Conservation (phyloP, 1,140 invertebrate species). For the Papilio helenus region DNA sequence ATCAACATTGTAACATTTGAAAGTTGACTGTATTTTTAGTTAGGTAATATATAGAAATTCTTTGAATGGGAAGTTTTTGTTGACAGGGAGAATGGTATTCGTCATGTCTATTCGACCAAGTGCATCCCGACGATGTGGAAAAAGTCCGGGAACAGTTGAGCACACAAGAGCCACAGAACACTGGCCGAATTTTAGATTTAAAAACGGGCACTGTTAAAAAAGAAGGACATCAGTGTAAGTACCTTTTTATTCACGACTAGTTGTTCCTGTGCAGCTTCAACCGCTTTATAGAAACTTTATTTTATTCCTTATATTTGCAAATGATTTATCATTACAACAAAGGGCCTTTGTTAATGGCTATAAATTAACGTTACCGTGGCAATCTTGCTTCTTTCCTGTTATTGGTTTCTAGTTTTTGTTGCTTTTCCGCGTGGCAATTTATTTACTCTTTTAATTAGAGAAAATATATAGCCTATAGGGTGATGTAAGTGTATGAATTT, state of each 20-base stretch:
- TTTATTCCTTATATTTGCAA: too few species aligned
- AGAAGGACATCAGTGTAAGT: conserved; percentile 97
- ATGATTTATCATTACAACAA: too few species aligned
- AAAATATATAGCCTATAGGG: too few species aligned
- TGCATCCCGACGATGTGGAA: conserved; percentile 99
- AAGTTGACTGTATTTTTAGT: not conserved
- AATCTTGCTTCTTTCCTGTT: too few species aligned
- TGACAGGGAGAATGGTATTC: conserved; percentile 97
- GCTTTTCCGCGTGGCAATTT: too few species aligned
- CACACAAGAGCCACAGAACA: conserved; percentile 97
- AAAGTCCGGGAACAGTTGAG: conserved; percentile 99
- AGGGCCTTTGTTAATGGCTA: too few species aligned
- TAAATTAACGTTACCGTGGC: too few species aligned
- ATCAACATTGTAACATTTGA: conserved; percentile 21
- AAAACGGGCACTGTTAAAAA: conserved; percentile 99
- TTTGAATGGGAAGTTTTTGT: conserved; percentile 32
- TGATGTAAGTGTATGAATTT: too few species aligned
- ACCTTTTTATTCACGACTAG: conserved; percentile 4
- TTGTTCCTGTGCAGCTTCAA: too few species aligned
- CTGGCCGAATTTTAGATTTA: conserved; percentile 97
- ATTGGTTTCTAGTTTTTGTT: too few species aligned
- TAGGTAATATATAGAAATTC: not conserved
- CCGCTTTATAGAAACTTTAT: too few species aligned
- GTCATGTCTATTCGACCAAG: conserved; percentile 96
- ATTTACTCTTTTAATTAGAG: too few species aligned